Percentiles rank a stretch among this genome's conserved stretches.
These are phyloP conservation scores for Cheilosia variabilis DNA, from an alignment of 2,888 invertebrate genomes.

Conservation along the genomic window DNA sequence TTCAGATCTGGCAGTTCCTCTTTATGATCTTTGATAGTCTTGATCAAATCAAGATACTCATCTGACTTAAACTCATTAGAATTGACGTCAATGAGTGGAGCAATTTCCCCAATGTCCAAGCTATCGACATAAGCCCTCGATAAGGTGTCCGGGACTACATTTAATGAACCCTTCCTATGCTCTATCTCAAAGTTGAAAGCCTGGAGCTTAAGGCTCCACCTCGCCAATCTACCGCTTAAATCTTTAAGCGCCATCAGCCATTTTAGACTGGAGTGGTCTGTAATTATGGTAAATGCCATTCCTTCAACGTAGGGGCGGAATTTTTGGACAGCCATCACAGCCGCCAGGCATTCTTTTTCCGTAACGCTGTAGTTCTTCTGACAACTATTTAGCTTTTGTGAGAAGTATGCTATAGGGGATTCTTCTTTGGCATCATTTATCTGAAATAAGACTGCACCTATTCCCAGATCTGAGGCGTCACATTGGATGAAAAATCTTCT, in stretches of 20 bases:
- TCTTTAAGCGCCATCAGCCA: too few relatives aligned
- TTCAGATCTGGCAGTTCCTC: conserved; percentile 16
- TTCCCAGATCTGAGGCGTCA: conserved; percentile 50
- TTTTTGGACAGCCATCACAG: conserved; percentile 40
- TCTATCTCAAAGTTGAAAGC: conserved; percentile 68
- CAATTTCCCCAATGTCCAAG: background rate
- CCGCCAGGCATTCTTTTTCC: conserved; percentile 46
- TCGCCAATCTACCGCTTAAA: conserved; percentile 76
- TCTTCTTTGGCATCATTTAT: conserved; percentile 38
- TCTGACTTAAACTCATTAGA: conserved; percentile 15
- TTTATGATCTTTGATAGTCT: background rate
- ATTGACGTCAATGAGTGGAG: conserved; percentile 10
- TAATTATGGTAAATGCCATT: too few relatives aligned
- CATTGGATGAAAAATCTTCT: conserved; percentile 63
- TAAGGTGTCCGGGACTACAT: conserved; percentile 9
- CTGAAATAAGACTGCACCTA: conserved; percentile 52
- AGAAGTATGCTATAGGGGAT: conserved; percentile 41
- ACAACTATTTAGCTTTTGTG: conserved; percentile 55
- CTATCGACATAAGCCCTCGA: conserved; percentile 8
- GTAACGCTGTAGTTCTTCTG: conserved; percentile 24
- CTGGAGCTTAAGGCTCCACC: conserved; percentile 74
- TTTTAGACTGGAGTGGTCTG: too few relatives aligned
- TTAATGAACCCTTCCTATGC: conserved; percentile 76
- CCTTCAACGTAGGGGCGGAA: conserved; percentile 59
- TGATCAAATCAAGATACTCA: background rate